A percentile compares a stretch with the other conserved stretches of the same genome.
These are phyloP conservation scores for Microtus oregoni DNA, from an alignment of 2,113 vertebrate species.

Conservation along the genomic window DNA sequence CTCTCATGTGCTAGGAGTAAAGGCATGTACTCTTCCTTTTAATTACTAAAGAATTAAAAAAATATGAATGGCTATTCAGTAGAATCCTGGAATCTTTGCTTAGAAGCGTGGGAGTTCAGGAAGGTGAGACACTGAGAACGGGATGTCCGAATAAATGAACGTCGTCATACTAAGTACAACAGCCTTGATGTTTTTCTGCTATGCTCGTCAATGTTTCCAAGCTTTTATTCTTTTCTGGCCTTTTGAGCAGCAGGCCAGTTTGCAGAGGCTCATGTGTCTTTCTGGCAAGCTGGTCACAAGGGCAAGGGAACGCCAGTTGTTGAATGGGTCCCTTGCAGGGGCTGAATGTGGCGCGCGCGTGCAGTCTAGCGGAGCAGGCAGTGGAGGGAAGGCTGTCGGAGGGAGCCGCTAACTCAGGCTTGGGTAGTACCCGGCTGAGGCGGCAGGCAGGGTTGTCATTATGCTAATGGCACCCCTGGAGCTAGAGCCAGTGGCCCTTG, in stretches of 20 bases:
- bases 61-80: background rate
- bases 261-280: background rate
- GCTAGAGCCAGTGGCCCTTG: slow-evolving; percentile 54
- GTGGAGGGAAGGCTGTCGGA: slow-evolving; percentile 22
- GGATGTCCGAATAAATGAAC: background rate
- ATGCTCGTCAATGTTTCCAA: background rate
- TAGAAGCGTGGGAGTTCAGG: background rate
- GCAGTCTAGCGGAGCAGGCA: background rate
- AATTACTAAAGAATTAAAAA: background rate
- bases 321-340: background rate
- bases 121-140: background rate
- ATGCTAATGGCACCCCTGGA: slow-evolving; percentile 51
- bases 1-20: background rate
- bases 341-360: background rate
- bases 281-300: background rate
- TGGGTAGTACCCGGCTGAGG: background rate
- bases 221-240: slow-evolving; percentile 6
- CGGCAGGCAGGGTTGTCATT: slow-evolving; percentile 38
- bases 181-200: background rate
- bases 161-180: background rate
- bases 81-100: background rate
- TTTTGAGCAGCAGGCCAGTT: slow-evolving; percentile 7
- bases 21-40: background rate
- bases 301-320: background rate
- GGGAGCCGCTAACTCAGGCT: slow-evolving; percentile 11